Evolutionary conservation across 2,113 vertebrate genomes (phyloP).

Genomic region (Psilopogon haemacephalus): DNA sequence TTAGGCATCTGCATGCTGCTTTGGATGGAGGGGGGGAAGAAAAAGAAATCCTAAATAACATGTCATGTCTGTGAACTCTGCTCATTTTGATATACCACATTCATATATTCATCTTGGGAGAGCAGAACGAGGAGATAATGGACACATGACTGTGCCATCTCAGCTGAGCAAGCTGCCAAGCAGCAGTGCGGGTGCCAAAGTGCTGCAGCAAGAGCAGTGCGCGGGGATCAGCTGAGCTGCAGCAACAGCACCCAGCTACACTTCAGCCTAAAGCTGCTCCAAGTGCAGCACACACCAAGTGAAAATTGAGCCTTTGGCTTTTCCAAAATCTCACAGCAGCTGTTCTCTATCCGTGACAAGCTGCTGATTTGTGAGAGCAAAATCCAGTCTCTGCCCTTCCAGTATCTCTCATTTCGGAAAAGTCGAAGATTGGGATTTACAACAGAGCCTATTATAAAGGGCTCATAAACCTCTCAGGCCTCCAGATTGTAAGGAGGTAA

Average conservation of each 20-base stretch:
- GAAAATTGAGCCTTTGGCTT: neutral
- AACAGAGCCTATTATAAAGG: neutral
- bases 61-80: neutral
- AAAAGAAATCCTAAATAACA: neutral
- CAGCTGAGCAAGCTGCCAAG: neutral
- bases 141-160: neutral
- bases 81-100: rapidly evolving
- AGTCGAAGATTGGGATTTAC: slow-evolving; percentile 17
- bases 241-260: rapidly evolving
- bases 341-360: neutral
- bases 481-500: slow-evolving; percentile 12
- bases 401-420: neutral
- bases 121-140: rapidly evolving
- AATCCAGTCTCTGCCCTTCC: neutral
- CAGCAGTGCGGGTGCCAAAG: neutral
- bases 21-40: neutral
- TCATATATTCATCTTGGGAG: neutral
- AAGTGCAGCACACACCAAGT: neutral
- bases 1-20: neutral
- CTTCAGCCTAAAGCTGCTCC: neutral
- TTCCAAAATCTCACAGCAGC: neutral
- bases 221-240: rapidly evolving
- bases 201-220: rapidly evolving
- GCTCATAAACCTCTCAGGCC: slow-evolving; percentile 33
- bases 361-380: neutral